Evolutionary conservation across 2,113 vertebrate genomes (phyloP).

Genomic region (Montifringilla adamsi): DNA sequence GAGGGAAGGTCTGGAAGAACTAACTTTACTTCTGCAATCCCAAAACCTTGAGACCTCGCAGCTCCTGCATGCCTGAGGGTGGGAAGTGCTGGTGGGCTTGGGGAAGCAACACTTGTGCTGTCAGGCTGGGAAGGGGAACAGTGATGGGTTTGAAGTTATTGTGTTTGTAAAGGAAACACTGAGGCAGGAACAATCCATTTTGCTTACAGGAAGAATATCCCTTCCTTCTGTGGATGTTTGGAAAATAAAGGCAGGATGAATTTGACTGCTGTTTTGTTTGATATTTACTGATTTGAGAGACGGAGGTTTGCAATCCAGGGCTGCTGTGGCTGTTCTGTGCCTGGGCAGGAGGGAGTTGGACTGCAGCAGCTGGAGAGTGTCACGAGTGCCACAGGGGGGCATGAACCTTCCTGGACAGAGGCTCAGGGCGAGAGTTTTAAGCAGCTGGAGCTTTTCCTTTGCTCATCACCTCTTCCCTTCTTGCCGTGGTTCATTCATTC

Average conservation of each 20-base stretch:
- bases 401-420: background rate
- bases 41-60: rapidly evolving
- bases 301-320: background rate
- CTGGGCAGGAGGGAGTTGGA: background rate
- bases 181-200: background rate
- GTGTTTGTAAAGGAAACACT: background rate
- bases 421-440: background rate
- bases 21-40: background rate
- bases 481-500: background rate
- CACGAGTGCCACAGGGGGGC: rapidly evolving
- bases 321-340: background rate
- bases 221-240: background rate
- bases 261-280: background rate
- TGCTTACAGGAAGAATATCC: background rate
- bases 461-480: background rate
- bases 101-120: background rate
- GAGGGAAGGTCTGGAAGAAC: background rate
- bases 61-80: background rate
- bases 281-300: background rate
- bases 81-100: background rate
- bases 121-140: background rate
- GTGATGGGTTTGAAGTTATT: background rate
- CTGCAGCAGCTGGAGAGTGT: background rate
- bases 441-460: background rate
- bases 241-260: background rate